A percentile compares a stretch with the other conserved stretches of the same genome.
Conservation (phyloP, 2,113 vertebrate species). For the Alosa alosa region DNA sequence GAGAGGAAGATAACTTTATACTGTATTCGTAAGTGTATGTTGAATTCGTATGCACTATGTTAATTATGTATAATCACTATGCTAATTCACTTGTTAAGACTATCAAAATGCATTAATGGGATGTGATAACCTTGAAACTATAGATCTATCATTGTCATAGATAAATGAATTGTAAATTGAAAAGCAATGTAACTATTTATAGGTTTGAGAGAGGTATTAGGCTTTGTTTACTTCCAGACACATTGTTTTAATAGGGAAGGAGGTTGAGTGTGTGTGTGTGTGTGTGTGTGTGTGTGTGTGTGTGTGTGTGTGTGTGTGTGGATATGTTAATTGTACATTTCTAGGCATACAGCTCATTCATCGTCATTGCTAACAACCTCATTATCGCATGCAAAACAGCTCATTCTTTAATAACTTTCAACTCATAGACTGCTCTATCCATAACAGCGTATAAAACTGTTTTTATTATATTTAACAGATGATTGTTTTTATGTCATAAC, state of each 20-base stretch:
- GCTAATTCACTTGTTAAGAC: background rate
- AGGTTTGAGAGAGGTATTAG: too few species aligned
- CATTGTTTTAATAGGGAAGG: too few species aligned
- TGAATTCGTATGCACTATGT: background rate
- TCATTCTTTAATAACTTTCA: background rate
- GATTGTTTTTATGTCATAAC: background rate
- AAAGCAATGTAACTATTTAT: too few species aligned
- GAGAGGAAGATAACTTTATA: background rate
- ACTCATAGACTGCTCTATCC: background rate
- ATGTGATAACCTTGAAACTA: background rate
- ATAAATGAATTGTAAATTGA: too few species aligned
- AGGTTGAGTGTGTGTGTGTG: slow-evolving; percentile 1
- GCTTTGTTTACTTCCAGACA: too few species aligned
- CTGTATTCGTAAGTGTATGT: too few species aligned
- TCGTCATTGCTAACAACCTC: background rate
- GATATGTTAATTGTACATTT: slow-evolving; percentile 21
- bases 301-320: too few species aligned
- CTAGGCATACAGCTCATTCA: slow-evolving; percentile 16
- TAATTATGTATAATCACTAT: background rate
- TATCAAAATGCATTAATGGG: background rate
- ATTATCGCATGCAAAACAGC: background rate
- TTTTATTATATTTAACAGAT: background rate
- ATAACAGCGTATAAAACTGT: background rate
- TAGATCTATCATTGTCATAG: background rate
- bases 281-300: background rate